Conservation (phyloP, 2,113 vertebrate species). For the Callionymus lyra region DNA sequence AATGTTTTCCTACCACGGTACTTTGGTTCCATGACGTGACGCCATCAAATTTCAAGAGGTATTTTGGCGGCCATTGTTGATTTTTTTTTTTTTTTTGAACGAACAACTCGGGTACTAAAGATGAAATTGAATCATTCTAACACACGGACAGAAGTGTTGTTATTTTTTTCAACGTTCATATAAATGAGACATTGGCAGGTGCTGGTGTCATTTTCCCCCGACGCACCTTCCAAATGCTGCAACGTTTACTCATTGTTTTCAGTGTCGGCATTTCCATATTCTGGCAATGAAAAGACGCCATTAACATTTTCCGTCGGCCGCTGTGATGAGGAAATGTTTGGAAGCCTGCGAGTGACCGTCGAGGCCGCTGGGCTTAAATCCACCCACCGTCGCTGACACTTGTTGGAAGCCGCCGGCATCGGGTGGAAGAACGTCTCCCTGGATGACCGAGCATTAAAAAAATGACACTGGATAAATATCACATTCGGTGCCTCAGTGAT, state of each 20-base stretch:
- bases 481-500: slow-evolving; percentile 30
- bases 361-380: slow-evolving; percentile 35
- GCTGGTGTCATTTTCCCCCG: slow-evolving; percentile 19
- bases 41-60: no score
- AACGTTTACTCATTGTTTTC: slow-evolving; percentile 31
- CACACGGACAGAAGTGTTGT: not conserved
- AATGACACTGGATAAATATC: slow-evolving; percentile 36
- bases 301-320: slow-evolving; percentile 42
- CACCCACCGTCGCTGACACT: slow-evolving; percentile 6
- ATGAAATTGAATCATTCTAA: no score
- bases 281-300: slow-evolving; percentile 38
- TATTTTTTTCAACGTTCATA: not conserved
- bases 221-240: slow-evolving; percentile 18
- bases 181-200: slow-evolving; percentile 5
- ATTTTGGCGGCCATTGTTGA: no score
- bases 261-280: slow-evolving; percentile 48
- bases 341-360: slow-evolving; percentile 20
- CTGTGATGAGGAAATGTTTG: slow-evolving; percentile 34
- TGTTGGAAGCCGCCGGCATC: slow-evolving; percentile 26
- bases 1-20: no score
- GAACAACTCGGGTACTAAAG: no score
- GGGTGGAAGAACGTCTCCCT: slow-evolving; percentile 24
- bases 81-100: no score
- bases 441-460: slow-evolving; percentile 40
- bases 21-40: no score